Conservation (phyloP, 2,888 invertebrate genomes). For the Linnaemya vulpina region DNA sequence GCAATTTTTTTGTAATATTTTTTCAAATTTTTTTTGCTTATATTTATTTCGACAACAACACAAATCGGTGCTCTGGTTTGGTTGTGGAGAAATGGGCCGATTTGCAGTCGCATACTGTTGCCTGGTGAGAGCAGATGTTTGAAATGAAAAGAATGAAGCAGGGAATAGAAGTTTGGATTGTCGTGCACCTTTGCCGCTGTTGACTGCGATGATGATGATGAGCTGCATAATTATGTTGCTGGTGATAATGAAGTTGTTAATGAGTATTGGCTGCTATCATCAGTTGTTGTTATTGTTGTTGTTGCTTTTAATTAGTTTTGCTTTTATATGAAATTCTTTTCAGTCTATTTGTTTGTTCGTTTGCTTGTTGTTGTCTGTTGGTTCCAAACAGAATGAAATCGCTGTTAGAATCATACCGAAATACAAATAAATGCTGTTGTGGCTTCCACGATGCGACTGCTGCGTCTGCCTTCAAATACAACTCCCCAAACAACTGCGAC, state of each 20-base stretch:
- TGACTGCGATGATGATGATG: slow-evolving; percentile 42
- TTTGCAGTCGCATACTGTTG: neutral
- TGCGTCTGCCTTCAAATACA: slow-evolving; percentile 17
- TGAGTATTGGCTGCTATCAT: neutral
- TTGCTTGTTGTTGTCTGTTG: slow-evolving; percentile 57
- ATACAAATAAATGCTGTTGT: slow-evolving; percentile 15
- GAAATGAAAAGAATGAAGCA: neutral
- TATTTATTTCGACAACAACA: slow-evolving; percentile 16
- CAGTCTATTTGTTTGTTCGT: slow-evolving; percentile 15
- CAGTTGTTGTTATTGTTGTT: slow-evolving; percentile 18
- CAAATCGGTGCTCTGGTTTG: slow-evolving; percentile 35
- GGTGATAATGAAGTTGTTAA: slow-evolving; percentile 12
- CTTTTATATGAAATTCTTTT: neutral
- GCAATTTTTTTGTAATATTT: too few species aligned
- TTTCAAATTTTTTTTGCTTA: neutral
- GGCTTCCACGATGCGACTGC: slow-evolving; percentile 19
- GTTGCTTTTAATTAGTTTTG: slow-evolving; percentile 17
- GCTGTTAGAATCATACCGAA: neutral
- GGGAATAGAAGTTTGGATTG: neutral
- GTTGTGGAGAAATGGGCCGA: neutral
- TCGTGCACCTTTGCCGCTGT: slow-evolving; percentile 34
- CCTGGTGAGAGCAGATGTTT: slow-evolving; percentile 54
- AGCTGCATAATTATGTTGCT: neutral
- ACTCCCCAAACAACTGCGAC: neutral
- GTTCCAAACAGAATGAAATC: slow-evolving; percentile 32